Percentiles rank a stretch among this genome's conserved stretches.
Evolutionary conservation across 2,888 invertebrate genomes (phyloP).

Genomic region (Pandemis corylana): DNA sequence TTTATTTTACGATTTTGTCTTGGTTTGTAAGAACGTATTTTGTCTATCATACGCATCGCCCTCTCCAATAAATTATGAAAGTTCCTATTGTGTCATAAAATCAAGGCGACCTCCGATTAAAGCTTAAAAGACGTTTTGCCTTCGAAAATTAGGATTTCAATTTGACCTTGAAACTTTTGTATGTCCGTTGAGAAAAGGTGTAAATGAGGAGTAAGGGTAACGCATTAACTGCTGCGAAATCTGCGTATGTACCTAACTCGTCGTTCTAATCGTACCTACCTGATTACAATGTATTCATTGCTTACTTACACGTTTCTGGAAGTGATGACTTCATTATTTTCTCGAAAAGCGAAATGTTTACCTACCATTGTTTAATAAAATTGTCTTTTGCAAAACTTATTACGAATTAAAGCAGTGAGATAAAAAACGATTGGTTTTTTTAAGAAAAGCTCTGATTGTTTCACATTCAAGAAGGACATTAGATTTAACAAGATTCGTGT

Average conservation of each 20-base stretch:
- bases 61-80: too few relatives aligned
- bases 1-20: too few relatives aligned
- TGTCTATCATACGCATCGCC: too few relatives aligned
- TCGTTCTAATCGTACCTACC: too few relatives aligned
- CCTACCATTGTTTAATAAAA: neutral
- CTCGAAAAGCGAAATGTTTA: conserved; percentile 13
- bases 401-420: neutral
- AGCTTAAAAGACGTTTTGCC: too few relatives aligned
- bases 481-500: too few relatives aligned
- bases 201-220: conserved; percentile 49
- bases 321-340: conserved; percentile 54
- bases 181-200: neutral
- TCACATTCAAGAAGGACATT: too few relatives aligned
- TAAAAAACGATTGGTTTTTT: neutral
- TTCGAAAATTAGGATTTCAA: too few relatives aligned
- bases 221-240: conserved; percentile 67
- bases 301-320: conserved; percentile 57
- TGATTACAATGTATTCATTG: conserved; percentile 54
- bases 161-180: neutral
- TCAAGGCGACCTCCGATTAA: too few relatives aligned
- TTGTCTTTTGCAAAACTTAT: neutral
- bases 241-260: conserved; percentile 44
- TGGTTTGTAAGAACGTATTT: too few relatives aligned
- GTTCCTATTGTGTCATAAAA: too few relatives aligned
- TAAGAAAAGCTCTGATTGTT: too few relatives aligned